Evolutionary conservation across 2,797 vertebrate genomes (phyloP).

Genomic region (Rachycentron canadum): DNA sequence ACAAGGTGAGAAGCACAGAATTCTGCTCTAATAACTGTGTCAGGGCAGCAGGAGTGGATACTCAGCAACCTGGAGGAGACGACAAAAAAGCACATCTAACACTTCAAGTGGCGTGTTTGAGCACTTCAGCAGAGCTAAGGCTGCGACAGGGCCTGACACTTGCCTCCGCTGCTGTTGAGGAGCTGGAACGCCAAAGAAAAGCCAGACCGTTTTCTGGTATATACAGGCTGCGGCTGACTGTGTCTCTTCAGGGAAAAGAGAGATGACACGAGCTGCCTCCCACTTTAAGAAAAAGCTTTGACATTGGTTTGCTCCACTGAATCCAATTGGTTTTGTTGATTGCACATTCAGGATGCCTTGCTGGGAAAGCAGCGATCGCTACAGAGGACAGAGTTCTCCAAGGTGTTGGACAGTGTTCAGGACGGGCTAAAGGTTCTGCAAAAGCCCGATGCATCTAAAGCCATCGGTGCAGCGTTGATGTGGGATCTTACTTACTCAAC

Average conservation of each 20-base stretch:
- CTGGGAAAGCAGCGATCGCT: neutral
- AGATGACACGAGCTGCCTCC: neutral
- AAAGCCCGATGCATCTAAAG: too few relatives aligned
- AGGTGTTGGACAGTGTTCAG: neutral
- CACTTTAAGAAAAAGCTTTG: neutral
- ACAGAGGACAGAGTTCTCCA: too few relatives aligned
- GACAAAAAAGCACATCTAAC: neutral
- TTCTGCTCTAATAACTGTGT: neutral
- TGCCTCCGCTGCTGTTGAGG: neutral
- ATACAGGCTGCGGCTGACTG: too few relatives aligned
- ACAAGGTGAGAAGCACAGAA: neutral
- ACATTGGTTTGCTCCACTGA: neutral
- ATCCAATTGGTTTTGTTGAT: neutral
- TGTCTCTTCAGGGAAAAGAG: neutral
- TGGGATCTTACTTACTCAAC: too few relatives aligned
- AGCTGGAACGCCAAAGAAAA: neutral
- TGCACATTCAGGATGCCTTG: neutral
- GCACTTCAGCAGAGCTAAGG: neutral
- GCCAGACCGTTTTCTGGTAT: neutral
- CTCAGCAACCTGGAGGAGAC: neutral
- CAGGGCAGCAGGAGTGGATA: neutral
- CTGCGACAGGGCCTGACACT: neutral
- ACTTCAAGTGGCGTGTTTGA: neutral
- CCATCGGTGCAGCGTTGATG: too few relatives aligned
- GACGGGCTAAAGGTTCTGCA: neutral